Base-by-base conservation (phyloP, 2,888 invertebrate genomes). In the Tridacna crocea region DNA sequence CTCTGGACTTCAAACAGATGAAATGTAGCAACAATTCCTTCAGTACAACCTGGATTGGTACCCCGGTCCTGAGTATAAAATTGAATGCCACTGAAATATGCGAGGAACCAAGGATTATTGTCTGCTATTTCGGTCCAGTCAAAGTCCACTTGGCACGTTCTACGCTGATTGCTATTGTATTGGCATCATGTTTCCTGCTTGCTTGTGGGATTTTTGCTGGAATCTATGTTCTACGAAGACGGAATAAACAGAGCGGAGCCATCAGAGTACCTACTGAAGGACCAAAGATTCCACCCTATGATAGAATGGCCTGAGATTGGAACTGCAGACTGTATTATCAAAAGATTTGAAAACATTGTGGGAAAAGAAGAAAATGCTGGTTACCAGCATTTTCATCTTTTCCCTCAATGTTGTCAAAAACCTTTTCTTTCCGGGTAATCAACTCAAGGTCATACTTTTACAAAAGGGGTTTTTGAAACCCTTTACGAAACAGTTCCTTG, bases 1-100 rank as follows among this genome's bases (percentile, higher is more conserved):
- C 77, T 13, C 47, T 79, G 26, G 83, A 83, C 61, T 46, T 70
- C 2, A 65, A 79, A 22, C 13, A 70, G 11, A 77, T 83, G 24
- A 46, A 51, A 17, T 83, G 83, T 61, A 24, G 47, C 19, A 46
- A 55, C 6, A 60, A 27, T 8, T 17, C 36, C 10, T 13, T 36
- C 12, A 8, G 63, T 13, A 48, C 22, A 26, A 26, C 58, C 10
- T 55, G 51, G 27, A 48, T 68, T 11, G 76, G 65, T 17, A 75
- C 22, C 17, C 24, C 65, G 4, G 48, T 75, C 11, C 15, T 74
- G 3, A 26, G 51, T 63, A 27, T 65, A n/a, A 46, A 66, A 19
- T 24, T 80, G n/a, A 74, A 74, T 46, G 73, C 63, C 47, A 68
- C 22, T 17, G 75, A 60, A 48, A 24, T 74, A 4, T 81, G 81